Base-by-base conservation (phyloP, 2,888 invertebrate species). In the Cantharis rustica region DNA sequence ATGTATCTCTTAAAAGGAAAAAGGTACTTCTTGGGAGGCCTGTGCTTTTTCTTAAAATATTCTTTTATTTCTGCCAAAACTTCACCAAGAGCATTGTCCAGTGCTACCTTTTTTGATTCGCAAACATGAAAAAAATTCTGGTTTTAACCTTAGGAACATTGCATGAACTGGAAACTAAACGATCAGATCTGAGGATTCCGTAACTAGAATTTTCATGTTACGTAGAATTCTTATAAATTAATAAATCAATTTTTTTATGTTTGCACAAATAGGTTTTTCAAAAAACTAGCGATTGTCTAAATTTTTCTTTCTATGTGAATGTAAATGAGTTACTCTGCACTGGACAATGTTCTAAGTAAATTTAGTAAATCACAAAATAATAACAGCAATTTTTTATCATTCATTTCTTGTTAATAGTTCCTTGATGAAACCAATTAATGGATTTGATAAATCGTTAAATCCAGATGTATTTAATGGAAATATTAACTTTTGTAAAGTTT, bases 361-460 rank as follows among this genome's bases (percentile, higher is more conserved):
- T 47, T 13, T 47, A n/a, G n/a, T 47, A 47, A n/a, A 47, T 47
- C 9, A 1, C 7, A n/a, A 47, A 47, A 47, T 47, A 47, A 31
- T 31, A 5, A 31, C 3, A 31, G n/a, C 7, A 47, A 47, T 47
- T 7, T n/a, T 47, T n/a, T 47, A 47, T 47, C n/a, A 47, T 47
- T 47, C 5, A n/a, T 47, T 47, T 47, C 47, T 62, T 74, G 13
- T 47, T 82, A 81, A 23, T 79, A 85, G 86, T 81, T 84, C 85
- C 69, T 85, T 85, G 69, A 85, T 86, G 64, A 85, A 84, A 81
- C 86, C 86, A 80, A 83, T 85, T 47, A 86, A 87, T 78, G 87
- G 86, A 69, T 86, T 87, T 80, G 87, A 87, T 79, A 86, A 86
- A 81, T 80, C 87, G 74, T 79, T 81, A 75, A 83, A 76, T 79